Percentiles rank a stretch among this genome's conserved stretches.
phyloP scores from a whole-genome alignment of 2,888 invertebrate genomes.

The Oligia fasciuncula region DNA sequence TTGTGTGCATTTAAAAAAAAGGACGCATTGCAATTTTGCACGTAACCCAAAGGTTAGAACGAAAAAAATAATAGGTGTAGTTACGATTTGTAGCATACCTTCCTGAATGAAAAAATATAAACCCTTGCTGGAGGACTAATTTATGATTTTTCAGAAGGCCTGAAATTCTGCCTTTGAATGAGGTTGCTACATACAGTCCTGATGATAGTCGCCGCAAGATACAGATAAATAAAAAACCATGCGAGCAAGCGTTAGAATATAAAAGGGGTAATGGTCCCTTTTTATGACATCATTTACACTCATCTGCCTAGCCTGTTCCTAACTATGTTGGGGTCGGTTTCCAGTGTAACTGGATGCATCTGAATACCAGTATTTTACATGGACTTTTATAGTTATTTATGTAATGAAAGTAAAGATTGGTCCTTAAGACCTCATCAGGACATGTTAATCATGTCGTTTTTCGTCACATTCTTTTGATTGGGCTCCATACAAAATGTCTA shows the following conservation, averaged over 20 bases:
- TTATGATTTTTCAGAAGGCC: no score
- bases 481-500: not conserved
- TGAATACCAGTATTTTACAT: no score
- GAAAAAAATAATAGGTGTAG: not conserved
- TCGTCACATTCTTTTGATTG: not conserved
- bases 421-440: not conserved
- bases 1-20: conserved; percentile 24
- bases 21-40: conserved; percentile 40
- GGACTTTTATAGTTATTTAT: not conserved
- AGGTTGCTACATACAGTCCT: not conserved
- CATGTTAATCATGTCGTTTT: not conserved
- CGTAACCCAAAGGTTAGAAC: not conserved
- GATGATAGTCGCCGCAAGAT: not conserved
- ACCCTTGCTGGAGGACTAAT: no score
- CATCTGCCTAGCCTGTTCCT: no score
- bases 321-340: no score
- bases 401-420: not conserved
- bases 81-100: no score
- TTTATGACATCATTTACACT: no score
- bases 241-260: not conserved
- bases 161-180: not conserved
- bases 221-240: not conserved
- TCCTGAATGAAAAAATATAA: not conserved
- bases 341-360: no score
- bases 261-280: not conserved